phyloP scores from a whole-genome alignment of 2,888 invertebrate species.

The Brachyptera risi region DNA sequence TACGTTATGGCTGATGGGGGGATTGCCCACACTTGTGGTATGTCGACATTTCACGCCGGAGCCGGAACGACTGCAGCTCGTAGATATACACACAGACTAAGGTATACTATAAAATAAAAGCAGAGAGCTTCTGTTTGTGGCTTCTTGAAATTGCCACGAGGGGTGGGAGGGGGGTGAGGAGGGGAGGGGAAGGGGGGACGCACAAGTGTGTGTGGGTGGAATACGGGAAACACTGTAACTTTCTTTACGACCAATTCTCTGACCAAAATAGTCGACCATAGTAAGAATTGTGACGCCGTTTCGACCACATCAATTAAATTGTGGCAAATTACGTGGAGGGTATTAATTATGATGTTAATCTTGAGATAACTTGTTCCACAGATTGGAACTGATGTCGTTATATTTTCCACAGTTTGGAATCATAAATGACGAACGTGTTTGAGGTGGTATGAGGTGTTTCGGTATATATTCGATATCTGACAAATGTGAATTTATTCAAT shows the following conservation, averaged over 20 bases:
- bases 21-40: slow-evolving; percentile 30
- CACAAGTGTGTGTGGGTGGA: slow-evolving; percentile 19
- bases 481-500: too few relatives aligned
- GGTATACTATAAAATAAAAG: slow-evolving; percentile 21
- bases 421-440: too few relatives aligned
- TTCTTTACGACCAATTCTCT: slow-evolving; percentile 19
- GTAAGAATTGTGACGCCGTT: slow-evolving; percentile 11
- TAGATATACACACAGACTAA: slow-evolving; percentile 14
- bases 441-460: too few relatives aligned
- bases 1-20: slow-evolving; percentile 31
- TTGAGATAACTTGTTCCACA: too few relatives aligned
- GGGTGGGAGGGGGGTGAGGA: background rate
- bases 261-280: slow-evolving; percentile 2
- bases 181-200: background rate
- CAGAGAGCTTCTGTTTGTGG: slow-evolving; percentile 22
- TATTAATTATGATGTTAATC: too few relatives aligned
- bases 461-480: too few relatives aligned
- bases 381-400: too few relatives aligned
- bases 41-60: slow-evolving; percentile 30
- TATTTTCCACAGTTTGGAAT: too few relatives aligned
- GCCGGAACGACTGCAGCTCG: slow-evolving; percentile 19
- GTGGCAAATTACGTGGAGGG: background rate
- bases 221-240: slow-evolving; percentile 15
- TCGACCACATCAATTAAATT: slow-evolving; percentile 10
- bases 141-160: slow-evolving; percentile 20